Percentiles rank a stretch among this genome's conserved stretches.
Evolutionary conservation across 2,888 invertebrate species (phyloP).

Genomic region (Hemistola chrysoprasaria): DNA sequence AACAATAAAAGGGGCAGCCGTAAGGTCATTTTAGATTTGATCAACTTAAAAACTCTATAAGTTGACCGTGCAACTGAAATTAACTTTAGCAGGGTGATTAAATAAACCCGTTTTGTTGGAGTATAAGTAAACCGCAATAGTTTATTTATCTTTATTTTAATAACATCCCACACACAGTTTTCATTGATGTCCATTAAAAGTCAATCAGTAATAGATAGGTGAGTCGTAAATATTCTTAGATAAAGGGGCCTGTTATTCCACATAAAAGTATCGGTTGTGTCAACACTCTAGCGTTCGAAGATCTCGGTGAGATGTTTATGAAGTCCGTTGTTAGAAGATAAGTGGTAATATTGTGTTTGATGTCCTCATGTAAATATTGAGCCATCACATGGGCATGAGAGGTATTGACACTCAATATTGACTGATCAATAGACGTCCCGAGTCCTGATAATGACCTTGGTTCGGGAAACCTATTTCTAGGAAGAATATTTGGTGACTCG

Average conservation of each 20-base stretch:
- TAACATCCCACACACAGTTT: slow-evolving; percentile 44
- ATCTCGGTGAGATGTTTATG: slow-evolving; percentile 64
- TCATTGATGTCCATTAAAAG: slow-evolving; percentile 47
- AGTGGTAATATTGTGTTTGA: slow-evolving; percentile 79
- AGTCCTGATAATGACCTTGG: slow-evolving; percentile 65
- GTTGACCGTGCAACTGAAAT: too few species aligned
- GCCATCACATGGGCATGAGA: slow-evolving; percentile 69
- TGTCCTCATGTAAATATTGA: slow-evolving; percentile 74
- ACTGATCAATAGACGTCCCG: slow-evolving; percentile 69
- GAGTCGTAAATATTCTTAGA: slow-evolving; percentile 56
- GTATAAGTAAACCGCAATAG: too few species aligned
- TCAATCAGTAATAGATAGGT: slow-evolving; percentile 52
- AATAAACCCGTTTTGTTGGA: too few species aligned
- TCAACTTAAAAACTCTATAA: too few species aligned
- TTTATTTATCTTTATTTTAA: slow-evolving; percentile 37
- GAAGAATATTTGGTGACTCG: slow-evolving; percentile 32
- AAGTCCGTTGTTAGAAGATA: slow-evolving; percentile 73
- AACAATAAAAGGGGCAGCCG: too few species aligned
- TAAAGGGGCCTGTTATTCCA: slow-evolving; percentile 52
- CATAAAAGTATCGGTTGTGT: slow-evolving; percentile 57
- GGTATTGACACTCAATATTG: slow-evolving; percentile 76
- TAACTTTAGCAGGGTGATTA: too few species aligned
- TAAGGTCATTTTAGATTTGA: too few species aligned
- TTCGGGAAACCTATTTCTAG: slow-evolving; percentile 45
- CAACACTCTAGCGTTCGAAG: slow-evolving; percentile 57